Conservation (phyloP, 2,113 vertebrate genomes). For the Dendrocopos noguchii region DNA sequence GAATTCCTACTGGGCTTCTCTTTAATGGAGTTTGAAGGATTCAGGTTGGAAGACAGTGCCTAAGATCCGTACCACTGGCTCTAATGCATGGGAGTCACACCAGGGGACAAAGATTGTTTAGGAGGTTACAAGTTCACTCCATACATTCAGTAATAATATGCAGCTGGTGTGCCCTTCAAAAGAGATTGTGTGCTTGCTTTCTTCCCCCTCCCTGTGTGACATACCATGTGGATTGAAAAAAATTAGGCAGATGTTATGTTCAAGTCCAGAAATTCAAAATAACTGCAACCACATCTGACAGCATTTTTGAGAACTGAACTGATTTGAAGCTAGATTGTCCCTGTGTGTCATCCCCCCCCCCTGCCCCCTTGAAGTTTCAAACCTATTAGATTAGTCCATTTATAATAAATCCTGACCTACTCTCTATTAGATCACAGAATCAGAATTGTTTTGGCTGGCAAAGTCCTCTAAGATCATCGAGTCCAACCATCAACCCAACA, state of each 20-base stretch:
- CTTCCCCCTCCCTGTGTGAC: neutral
- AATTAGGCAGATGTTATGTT: neutral
- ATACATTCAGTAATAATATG: constrained; percentile 4
- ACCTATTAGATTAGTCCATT: constrained; percentile 24
- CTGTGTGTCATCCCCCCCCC: no score
- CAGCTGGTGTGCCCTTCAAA: constrained; percentile 3
- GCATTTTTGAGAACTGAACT: neutral
- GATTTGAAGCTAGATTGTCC: neutral
- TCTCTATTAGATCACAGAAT: constrained; percentile 19
- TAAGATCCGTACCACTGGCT: constrained; percentile 21
- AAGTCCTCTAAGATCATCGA: no score
- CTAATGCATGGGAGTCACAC: constrained; percentile 25
- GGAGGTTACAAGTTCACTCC: constrained; percentile 49
- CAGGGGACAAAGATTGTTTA: constrained; percentile 34
- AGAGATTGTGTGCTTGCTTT: neutral
- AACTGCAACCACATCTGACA: neutral
- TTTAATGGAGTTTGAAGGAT: constrained; percentile 54
- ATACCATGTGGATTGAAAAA: neutral
- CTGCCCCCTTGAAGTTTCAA: neutral
- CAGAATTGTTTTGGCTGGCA: neutral
- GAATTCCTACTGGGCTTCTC: constrained; percentile 36
- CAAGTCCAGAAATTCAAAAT: neutral
- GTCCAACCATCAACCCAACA: no score
- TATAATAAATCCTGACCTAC: constrained; percentile 27
- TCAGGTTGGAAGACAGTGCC: constrained; percentile 38